Percentiles rank a stretch among this genome's conserved stretches.
These are phyloP conservation scores for Megastigmus dorsalis DNA, from an alignment of 2,888 invertebrate genomes.

Conservation along the genomic window DNA sequence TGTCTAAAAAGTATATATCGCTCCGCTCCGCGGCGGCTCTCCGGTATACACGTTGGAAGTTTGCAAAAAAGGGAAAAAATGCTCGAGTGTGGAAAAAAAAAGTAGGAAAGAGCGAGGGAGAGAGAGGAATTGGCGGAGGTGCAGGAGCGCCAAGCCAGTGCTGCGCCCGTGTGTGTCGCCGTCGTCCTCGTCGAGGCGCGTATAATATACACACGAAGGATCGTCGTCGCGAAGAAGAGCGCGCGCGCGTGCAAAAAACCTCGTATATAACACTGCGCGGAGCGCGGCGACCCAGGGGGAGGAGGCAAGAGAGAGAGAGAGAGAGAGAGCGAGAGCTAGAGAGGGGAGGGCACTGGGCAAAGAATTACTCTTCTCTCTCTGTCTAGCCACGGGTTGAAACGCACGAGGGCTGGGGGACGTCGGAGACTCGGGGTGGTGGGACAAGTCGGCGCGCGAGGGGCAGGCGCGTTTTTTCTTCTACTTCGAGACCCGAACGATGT, in stretches of 20 bases:
- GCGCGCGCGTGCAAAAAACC: too few relatives aligned
- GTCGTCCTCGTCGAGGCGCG: not conserved
- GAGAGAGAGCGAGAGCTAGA: not conserved
- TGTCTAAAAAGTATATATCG: not conserved
- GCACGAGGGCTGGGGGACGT: constrained; percentile 17
- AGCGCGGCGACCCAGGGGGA: not conserved
- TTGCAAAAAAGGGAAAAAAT: constrained; percentile 9
- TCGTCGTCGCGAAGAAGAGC: constrained; percentile 25
- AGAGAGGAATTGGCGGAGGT: constrained; percentile 21
- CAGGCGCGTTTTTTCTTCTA: constrained; percentile 54
- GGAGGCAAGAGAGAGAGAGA: not conserved
- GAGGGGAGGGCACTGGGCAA: not conserved
- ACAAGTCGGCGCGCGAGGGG: constrained; percentile 31
- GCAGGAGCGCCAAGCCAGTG: too few relatives aligned
- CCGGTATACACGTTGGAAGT: not conserved
- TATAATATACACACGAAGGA: not conserved
- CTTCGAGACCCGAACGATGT: constrained; percentile 7
- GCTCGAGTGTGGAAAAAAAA: not conserved
- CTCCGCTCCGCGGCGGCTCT: not conserved
- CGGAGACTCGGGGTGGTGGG: constrained; percentile 34
- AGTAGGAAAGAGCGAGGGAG: not conserved
- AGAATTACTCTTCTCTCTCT: constrained; percentile 12
- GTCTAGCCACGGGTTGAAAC: not conserved
- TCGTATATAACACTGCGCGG: too few relatives aligned
- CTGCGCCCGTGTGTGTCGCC: not conserved